phyloP scores from a whole-genome alignment of 1,140 invertebrate species.

The Apis dorsata region DNA sequence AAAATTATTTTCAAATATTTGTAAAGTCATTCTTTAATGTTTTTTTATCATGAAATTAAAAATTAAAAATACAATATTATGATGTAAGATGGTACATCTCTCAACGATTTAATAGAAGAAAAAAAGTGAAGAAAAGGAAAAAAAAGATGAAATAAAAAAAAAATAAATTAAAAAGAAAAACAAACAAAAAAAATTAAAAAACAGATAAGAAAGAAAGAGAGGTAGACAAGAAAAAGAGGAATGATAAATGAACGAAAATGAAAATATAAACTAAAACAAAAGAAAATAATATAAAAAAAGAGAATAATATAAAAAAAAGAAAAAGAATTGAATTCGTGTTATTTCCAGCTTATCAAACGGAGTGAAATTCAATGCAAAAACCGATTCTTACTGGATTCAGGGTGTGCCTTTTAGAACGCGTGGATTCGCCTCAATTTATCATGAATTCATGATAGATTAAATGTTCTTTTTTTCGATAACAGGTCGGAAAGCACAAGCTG shows the following conservation, averaged over 20 bases:
- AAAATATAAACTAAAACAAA: not conserved
- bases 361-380: slow-evolving; percentile 53
- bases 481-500: slow-evolving; percentile 52
- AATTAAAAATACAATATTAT: not conserved
- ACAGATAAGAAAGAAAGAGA: not conserved
- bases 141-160: not conserved
- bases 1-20: not conserved
- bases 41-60: not conserved
- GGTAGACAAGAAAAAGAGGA: not conserved
- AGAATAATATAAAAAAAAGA: not conserved
- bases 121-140: no score
- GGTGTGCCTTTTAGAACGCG: slow-evolving; percentile 19
- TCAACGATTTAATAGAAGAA: not conserved
- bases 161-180: not conserved
- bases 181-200: no score
- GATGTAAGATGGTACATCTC: no score
- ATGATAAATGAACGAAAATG: not conserved
- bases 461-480: slow-evolving; percentile 48
- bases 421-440: slow-evolving; percentile 41
- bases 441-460: slow-evolving; percentile 42
- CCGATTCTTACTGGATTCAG: slow-evolving; percentile 42
- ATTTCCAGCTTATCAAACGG: not conserved
- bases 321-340: not conserved
- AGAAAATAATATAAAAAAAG: not conserved
- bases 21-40: no score